These are phyloP conservation scores for Pipa parva DNA, from an alignment of 2,113 vertebrate genomes.

Conservation along the genomic window DNA sequence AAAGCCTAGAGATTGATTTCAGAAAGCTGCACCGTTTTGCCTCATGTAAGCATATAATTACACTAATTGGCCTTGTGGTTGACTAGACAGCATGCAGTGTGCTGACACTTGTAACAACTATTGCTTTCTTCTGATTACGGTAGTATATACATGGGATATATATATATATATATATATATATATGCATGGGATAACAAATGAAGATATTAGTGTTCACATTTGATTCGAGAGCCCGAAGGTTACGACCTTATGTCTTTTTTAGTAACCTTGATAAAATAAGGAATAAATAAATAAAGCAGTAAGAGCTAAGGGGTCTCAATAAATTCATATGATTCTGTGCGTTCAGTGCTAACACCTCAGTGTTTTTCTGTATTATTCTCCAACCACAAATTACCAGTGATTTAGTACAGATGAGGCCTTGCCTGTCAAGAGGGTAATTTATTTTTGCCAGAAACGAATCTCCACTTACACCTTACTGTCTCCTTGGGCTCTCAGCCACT, in stretches of 20 bases:
- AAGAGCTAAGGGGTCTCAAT: neutral
- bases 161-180: neutral
- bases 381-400: constrained; percentile 1
- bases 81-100: neutral
- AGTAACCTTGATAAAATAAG: constrained; percentile 17
- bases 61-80: neutral
- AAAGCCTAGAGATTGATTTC: neutral
- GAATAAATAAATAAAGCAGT: neutral
- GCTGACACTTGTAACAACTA: neutral
- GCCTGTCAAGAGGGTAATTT: neutral
- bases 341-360: neutral
- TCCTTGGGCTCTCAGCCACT: constrained; percentile 4
- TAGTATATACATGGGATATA: neutral
- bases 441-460: neutral
- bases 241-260: neutral
- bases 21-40: neutral
- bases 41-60: neutral
- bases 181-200: neutral
- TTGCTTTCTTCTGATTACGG: neutral
- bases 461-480: neutral
- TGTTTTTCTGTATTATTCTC: neutral
- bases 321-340: neutral
- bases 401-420: constrained; percentile 8
- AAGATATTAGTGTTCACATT: neutral
- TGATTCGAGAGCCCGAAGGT: neutral